A percentile compares a stretch with the other conserved stretches of the same genome.
Evolutionary conservation across 2,113 vertebrate genomes (phyloP).

Genomic region (Theropithecus gelada): DNA sequence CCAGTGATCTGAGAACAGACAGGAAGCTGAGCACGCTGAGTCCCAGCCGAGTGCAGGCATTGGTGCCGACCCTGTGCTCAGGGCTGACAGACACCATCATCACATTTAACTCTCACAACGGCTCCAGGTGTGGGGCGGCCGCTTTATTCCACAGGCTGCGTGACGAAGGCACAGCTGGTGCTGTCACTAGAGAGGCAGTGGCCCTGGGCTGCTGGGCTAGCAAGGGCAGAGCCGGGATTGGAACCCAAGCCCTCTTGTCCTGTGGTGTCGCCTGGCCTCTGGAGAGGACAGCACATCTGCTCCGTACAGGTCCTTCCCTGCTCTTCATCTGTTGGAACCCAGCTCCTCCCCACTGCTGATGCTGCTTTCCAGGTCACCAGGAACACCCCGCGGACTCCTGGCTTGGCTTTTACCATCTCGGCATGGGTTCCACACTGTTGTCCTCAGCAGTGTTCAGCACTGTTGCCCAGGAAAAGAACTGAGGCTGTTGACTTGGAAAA

Average conservation of each 20-base stretch:
- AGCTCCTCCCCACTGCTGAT: neutral
- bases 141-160: neutral
- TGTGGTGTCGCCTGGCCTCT: neutral
- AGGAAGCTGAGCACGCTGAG: neutral
- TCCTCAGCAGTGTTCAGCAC: neutral
- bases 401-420: fast-evolving
- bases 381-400: neutral
- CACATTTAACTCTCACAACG: fast-evolving
- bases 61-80: neutral
- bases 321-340: fast-evolving
- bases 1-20: neutral
- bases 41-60: too few relatives aligned
- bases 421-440: neutral
- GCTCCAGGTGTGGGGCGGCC: neutral
- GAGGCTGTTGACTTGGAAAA: neutral
- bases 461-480: neutral
- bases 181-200: neutral
- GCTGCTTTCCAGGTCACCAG: neutral
- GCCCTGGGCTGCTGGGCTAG: neutral
- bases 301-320: neutral
- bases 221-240: neutral
- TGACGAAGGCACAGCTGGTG: neutral
- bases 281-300: neutral
- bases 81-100: neutral
- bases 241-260: neutral